phyloP scores from a whole-genome alignment of 2,888 invertebrate genomes.

The Ferrisia virgata region DNA sequence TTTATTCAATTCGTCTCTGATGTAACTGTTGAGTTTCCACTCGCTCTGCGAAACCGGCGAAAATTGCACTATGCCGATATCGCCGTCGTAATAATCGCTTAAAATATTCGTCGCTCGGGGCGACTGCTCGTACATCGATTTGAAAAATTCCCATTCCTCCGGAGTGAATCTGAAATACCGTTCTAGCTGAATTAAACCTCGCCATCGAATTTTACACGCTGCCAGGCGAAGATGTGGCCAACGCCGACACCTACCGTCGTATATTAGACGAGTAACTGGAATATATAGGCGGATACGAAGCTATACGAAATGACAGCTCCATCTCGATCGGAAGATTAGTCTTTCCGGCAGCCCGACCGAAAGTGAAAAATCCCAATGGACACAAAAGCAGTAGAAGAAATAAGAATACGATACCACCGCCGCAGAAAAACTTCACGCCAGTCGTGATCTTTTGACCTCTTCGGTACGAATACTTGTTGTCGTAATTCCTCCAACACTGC shows the following conservation, averaged over 20 bases:
- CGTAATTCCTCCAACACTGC: slow-evolving; percentile 37
- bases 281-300: slow-evolving; percentile 88
- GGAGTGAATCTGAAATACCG: slow-evolving; percentile 26
- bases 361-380: slow-evolving; percentile 90
- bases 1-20: background rate
- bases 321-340: slow-evolving; percentile 84
- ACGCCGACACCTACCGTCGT: slow-evolving; percentile 57
- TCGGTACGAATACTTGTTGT: slow-evolving; percentile 26
- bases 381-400: slow-evolving; percentile 96
- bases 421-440: slow-evolving; percentile 81
- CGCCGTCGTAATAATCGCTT: slow-evolving; percentile 31
- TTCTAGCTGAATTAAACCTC: background rate
- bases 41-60: background rate
- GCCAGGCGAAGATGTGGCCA: background rate
- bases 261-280: slow-evolving; percentile 83
- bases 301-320: slow-evolving; percentile 76
- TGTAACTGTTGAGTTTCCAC: background rate
- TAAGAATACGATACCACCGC: slow-evolving; percentile 79
- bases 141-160: background rate
- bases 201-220: background rate
- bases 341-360: slow-evolving; percentile 72
- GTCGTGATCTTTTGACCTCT: slow-evolving; percentile 79
- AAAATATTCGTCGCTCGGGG: background rate
- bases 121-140: background rate
- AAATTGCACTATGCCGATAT: slow-evolving; percentile 25